These are phyloP conservation scores for Ptychadena robeensis DNA, from an alignment of 2,797 vertebrate species.

Conservation along the genomic window DNA sequence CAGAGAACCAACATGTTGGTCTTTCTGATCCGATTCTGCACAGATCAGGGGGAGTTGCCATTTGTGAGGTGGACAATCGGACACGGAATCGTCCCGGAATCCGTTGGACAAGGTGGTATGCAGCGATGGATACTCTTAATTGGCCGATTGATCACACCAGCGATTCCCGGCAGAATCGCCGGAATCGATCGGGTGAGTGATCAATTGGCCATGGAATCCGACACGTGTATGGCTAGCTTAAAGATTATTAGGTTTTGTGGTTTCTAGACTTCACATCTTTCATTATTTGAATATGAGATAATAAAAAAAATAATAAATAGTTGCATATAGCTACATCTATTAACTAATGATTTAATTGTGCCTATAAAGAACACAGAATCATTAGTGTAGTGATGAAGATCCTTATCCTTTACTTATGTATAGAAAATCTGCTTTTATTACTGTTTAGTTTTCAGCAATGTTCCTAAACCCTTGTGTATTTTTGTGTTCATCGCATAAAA, in stretches of 20 bases:
- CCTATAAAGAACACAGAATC: slow-evolving; percentile 11
- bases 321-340: not conserved
- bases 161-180: too few species aligned
- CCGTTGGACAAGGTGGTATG: too few species aligned
- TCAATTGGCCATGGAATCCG: too few species aligned
- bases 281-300: slow-evolving; percentile 2
- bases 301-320: slow-evolving; percentile 1
- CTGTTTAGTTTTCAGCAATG: not conserved
- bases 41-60: too few species aligned
- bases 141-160: too few species aligned
- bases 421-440: slow-evolving; percentile 10
- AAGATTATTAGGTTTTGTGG: slow-evolving; percentile 1
- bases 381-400: not conserved
- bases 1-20: too few species aligned
- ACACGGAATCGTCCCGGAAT: too few species aligned
- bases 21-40: too few species aligned
- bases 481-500: slow-evolving; percentile 23
- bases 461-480: slow-evolving; percentile 41
- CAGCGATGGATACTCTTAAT: too few species aligned
- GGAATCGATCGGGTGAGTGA: too few species aligned
- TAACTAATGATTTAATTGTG: not conserved
- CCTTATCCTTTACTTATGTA: not conserved
- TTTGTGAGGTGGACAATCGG: too few species aligned
- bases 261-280: slow-evolving; percentile 5
- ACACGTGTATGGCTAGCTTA: too few species aligned